Base-by-base conservation (phyloP, 2,888 invertebrate species). In the Andrena bucephala region DNA sequence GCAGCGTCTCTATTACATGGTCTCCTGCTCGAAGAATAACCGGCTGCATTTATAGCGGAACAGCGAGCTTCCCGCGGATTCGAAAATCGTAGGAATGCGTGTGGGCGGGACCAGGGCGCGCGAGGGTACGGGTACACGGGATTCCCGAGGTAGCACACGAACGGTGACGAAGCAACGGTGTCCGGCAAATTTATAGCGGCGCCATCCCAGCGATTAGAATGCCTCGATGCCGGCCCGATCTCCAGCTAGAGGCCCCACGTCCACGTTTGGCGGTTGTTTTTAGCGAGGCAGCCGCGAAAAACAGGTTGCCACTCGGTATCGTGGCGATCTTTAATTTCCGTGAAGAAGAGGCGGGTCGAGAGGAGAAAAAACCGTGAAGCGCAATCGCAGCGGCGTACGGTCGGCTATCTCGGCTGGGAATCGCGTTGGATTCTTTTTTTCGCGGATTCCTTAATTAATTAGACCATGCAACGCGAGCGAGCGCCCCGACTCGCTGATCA, bases 391-490 rank as follows among this genome's bases (percentile, higher is more conserved):
- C 54, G 24, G 1, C 4, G 52, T 48, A 33, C 16, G 59, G 1
- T 10, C 29, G 50, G n/a, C 62, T 77, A 85, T 68, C 78, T 70
- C n/a, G 16, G 24, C 68, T 77, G 79, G 69, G 85, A 75, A 85
- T 77, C 83, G 63, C 71, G 65, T 13, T 36, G 66, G 65, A 57
- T 82, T 42, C 60, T 83, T 85, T 82, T 85, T 78, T 85, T 85
- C 83, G 65, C 27, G 80, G 69, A 79, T 85, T 80, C 79, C 75
- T 73, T 85, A 85, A 85, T 85, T 85, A 85, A 84, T 78, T 74
- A 62, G 84, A 69, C 65, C 63, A 62, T 29, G 76, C 75, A 81
- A 70, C 66, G 63, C 48, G 68, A 60, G 48, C 70, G 33, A 66
- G 27, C 13, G 24, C n/a, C 24, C n/a, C n/a, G 62, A 24, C 70